Evolutionary conservation across 2,797 vertebrate genomes (phyloP).

Genomic region (Discoglossus pictus): DNA sequence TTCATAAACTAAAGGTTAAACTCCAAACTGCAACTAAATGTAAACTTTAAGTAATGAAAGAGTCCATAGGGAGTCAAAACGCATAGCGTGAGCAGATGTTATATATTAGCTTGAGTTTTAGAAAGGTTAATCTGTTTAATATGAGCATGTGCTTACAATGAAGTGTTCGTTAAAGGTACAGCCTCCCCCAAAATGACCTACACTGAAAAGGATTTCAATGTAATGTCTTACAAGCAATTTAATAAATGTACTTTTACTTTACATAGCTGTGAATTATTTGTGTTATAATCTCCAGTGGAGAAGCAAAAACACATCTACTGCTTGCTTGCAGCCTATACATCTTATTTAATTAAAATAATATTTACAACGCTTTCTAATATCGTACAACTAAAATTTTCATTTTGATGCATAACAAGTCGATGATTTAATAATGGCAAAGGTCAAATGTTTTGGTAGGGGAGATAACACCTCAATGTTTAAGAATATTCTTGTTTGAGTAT

Average conservation of each 20-base stretch:
- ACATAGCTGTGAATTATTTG: not conserved
- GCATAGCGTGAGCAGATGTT: conserved; percentile 35
- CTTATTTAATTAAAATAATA: too few relatives aligned
- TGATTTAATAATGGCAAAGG: too few relatives aligned
- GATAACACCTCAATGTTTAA: too few relatives aligned
- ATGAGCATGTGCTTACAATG: conserved; percentile 33
- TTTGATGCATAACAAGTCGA: too few relatives aligned
- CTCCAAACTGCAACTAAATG: conserved; percentile 9
- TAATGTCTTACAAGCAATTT: conserved; percentile 6
- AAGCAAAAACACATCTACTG: too few relatives aligned
- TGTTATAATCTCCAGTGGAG: too few relatives aligned
- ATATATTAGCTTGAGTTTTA: conserved; percentile 26
- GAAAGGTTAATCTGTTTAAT: conserved; percentile 44
- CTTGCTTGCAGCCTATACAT: too few relatives aligned
- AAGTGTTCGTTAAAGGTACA: conserved; percentile 36
- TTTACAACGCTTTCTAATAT: too few relatives aligned
- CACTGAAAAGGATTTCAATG: conserved; percentile 1
- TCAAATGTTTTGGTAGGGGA: too few relatives aligned
- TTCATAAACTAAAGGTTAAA: not conserved
- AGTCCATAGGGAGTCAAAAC: conserved; percentile 30
- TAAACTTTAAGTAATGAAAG: conserved; percentile 33
- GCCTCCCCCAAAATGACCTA: conserved; percentile 24
- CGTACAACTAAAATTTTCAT: too few relatives aligned
- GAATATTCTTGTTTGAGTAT: too few relatives aligned
- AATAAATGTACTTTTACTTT: conserved; percentile 9